phyloP scores from a whole-genome alignment of 1,140 invertebrate genomes.

The Heliconius hewitsoni region DNA sequence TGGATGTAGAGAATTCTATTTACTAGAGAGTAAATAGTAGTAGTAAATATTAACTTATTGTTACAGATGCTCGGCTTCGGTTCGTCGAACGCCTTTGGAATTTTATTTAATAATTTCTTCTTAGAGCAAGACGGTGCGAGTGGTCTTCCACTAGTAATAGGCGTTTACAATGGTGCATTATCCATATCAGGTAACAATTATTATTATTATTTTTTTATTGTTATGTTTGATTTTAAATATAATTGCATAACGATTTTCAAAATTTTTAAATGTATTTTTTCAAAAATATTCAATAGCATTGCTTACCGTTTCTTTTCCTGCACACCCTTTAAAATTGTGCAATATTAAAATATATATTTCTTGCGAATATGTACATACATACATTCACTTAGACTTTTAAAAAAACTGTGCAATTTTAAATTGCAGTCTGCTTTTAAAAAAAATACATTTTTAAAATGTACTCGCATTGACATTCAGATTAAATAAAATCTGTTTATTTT shows the following conservation, averaged over 20 bases:
- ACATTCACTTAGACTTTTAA: neutral
- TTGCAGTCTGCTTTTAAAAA: neutral
- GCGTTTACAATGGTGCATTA: slow-evolving; percentile 83
- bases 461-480: no score
- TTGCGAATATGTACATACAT: neutral
- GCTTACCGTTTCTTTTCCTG: neutral
- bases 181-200: slow-evolving; percentile 80
- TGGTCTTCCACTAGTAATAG: slow-evolving; percentile 82
- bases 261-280: neutral
- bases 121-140: slow-evolving; percentile 82
- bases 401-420: neutral
- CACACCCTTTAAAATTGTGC: neutral
- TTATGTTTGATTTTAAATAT: neutral
- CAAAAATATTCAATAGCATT: neutral
- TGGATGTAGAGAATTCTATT: no score
- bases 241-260: neutral
- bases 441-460: no score
- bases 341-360: no score
- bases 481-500: no score
- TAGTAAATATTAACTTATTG: neutral
- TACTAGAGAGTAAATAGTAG: neutral
- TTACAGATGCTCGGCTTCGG: slow-evolving; percentile 82
- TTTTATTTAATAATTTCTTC: slow-evolving; percentile 85
- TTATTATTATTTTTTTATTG: no score
- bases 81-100: slow-evolving; percentile 84